Percentiles rank a stretch among this genome's conserved stretches.
These are phyloP conservation scores for Triplophysa yarkandensis DNA, from an alignment of 2,797 vertebrate species.

Conservation along the genomic window DNA sequence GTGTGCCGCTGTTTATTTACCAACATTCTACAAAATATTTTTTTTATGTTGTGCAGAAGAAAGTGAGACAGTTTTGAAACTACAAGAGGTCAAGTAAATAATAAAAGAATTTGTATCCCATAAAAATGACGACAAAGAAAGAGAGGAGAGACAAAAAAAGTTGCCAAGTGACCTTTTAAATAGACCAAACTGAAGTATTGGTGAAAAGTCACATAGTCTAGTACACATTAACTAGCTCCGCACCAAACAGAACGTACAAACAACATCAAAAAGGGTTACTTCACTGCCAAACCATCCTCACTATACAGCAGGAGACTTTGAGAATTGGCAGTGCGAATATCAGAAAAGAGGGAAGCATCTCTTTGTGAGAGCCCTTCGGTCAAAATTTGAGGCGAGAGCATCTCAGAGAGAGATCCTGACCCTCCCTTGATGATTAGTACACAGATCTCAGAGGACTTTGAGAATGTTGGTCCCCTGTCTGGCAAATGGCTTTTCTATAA, in stretches of 20 bases:
- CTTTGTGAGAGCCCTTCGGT: slow-evolving; percentile 53
- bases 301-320: slow-evolving; percentile 58
- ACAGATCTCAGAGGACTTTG: slow-evolving; percentile 59
- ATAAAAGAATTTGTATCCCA: no score
- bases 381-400: slow-evolving; percentile 50
- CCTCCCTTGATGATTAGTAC: slow-evolving; percentile 54
- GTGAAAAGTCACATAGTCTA: slow-evolving; percentile 13
- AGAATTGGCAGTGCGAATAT: slow-evolving; percentile 50
- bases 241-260: slow-evolving; percentile 51
- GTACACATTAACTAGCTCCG: slow-evolving; percentile 36
- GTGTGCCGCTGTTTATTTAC: no score
- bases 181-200: slow-evolving; percentile 32
- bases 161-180: slow-evolving; percentile 6
- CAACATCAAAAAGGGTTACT: slow-evolving; percentile 65
- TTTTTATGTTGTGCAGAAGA: no score
- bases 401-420: slow-evolving; percentile 53
- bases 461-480: slow-evolving; percentile 58
- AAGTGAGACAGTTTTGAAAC: no score
- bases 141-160: background rate
- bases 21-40: no score
- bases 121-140: no score
- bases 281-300: slow-evolving; percentile 70
- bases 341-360: slow-evolving; percentile 42
- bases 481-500: slow-evolving; percentile 53
- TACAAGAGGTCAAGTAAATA: no score